Conservation (phyloP, 1,140 invertebrate genomes). For the Pteromalus puparum region DNA sequence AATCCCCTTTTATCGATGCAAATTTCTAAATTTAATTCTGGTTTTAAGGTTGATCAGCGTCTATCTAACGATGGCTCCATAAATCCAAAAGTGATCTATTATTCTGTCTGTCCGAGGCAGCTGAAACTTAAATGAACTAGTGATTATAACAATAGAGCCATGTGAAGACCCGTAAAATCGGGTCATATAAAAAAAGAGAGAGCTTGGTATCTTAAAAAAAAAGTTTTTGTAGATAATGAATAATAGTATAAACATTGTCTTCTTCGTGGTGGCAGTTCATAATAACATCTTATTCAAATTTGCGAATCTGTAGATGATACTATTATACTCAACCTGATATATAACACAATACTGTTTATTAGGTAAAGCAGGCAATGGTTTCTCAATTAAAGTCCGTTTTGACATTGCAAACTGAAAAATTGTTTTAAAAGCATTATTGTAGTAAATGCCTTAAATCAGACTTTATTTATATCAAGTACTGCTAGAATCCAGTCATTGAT, state of each 20-base stretch:
- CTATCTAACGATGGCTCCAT: slow-evolving; percentile 48
- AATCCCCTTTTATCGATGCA: slow-evolving; percentile 38
- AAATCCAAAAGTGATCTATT: slow-evolving; percentile 54
- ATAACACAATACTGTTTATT: slow-evolving; percentile 51
- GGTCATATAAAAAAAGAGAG: neutral
- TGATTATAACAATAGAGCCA: slow-evolving; percentile 34
- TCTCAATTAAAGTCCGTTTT: slow-evolving; percentile 52
- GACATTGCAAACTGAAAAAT: slow-evolving; percentile 52
- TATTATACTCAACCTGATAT: slow-evolving; percentile 61
- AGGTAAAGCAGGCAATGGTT: slow-evolving; percentile 50
- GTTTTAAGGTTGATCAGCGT: slow-evolving; percentile 58
- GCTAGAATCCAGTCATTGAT: slow-evolving; percentile 27
- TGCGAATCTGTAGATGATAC: slow-evolving; percentile 57
- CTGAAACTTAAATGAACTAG: slow-evolving; percentile 56
- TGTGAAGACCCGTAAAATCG: slow-evolving; percentile 24
- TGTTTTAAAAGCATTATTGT: slow-evolving; percentile 50
- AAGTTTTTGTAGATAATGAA: slow-evolving; percentile 38
- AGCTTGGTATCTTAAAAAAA: slow-evolving; percentile 54
- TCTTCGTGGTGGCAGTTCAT: slow-evolving; percentile 43
- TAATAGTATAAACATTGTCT: slow-evolving; percentile 36
- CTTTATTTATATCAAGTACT: neutral
- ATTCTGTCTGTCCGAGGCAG: slow-evolving; percentile 45
- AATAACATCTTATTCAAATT: slow-evolving; percentile 31
- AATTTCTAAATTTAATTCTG: slow-evolving; percentile 53
- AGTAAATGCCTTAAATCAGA: slow-evolving; percentile 36